These are phyloP conservation scores for Muscicapa adusta DNA, from an alignment of 2,113 vertebrate genomes.

Conservation along the genomic window DNA sequence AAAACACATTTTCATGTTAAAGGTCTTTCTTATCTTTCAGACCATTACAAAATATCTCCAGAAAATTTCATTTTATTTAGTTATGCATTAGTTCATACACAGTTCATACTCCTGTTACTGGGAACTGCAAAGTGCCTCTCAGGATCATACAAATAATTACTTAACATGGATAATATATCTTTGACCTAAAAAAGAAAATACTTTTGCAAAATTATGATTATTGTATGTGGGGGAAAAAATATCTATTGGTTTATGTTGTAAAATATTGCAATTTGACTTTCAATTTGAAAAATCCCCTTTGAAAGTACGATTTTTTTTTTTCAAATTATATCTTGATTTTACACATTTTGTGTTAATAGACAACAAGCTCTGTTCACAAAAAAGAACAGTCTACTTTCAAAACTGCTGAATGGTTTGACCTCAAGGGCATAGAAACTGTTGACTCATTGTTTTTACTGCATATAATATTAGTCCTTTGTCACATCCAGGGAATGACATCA, in stretches of 20 bases:
- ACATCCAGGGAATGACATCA: slow-evolving; percentile 70
- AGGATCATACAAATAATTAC: neutral
- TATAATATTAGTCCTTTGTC: slow-evolving; percentile 70
- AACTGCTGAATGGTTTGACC: slow-evolving; percentile 67
- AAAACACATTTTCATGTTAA: neutral
- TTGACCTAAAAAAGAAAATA: neutral
- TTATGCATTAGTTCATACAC: neutral
- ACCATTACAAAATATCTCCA: neutral
- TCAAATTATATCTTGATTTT: neutral
- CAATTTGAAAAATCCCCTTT: neutral
- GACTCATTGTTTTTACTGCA: slow-evolving; percentile 71
- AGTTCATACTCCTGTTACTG: neutral
- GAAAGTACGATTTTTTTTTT: neutral
- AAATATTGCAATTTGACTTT: neutral
- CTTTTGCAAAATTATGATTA: neutral
- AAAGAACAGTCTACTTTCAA: slow-evolving; percentile 52
- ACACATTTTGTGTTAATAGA: neutral
- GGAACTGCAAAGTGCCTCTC: neutral
- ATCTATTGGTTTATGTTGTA: neutral
- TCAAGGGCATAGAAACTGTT: slow-evolving; percentile 69
- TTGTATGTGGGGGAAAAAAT: neutral
- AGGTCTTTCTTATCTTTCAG: slow-evolving; percentile 30
- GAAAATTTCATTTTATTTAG: neutral
- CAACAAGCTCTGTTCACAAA: slow-evolving; percentile 16
- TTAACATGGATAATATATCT: neutral